Conservation (phyloP, 2,797 vertebrate genomes). For the Dendrocincla tyrannina region DNA sequence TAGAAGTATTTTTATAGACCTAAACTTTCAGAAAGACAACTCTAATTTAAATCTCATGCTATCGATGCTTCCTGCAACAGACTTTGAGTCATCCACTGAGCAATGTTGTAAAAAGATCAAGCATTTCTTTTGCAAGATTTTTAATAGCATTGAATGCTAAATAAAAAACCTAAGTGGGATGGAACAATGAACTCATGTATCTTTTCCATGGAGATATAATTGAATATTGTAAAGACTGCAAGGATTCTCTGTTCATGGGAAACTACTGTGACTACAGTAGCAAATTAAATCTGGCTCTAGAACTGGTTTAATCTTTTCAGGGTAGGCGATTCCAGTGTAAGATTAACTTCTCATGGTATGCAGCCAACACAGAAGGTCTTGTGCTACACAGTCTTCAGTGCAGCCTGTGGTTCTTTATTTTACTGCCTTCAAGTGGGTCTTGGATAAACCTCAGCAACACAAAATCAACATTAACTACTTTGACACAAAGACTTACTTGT, state of each 20-base stretch:
- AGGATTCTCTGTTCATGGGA: background rate
- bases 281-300: slow-evolving; percentile 34
- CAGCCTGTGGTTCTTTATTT: background rate
- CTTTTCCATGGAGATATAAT: background rate
- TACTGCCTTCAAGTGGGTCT: background rate
- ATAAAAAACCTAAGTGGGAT: background rate
- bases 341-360: slow-evolving; percentile 17
- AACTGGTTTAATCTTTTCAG: background rate
- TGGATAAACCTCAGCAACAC: background rate
- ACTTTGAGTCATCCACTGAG: background rate
- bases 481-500: slow-evolving; percentile 77
- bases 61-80: background rate
- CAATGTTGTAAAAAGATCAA: background rate
- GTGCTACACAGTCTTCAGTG: background rate
- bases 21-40: background rate
- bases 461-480: background rate
- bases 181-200: background rate
- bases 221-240: background rate
- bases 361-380: background rate
- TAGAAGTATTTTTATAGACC: slow-evolving; percentile 2
- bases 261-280: slow-evolving; percentile 9
- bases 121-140: background rate
- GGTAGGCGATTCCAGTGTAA: background rate
- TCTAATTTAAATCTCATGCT: background rate
- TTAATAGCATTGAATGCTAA: background rate